phyloP scores from a whole-genome alignment of 2,113 vertebrate genomes.

The Pipra filicauda region DNA sequence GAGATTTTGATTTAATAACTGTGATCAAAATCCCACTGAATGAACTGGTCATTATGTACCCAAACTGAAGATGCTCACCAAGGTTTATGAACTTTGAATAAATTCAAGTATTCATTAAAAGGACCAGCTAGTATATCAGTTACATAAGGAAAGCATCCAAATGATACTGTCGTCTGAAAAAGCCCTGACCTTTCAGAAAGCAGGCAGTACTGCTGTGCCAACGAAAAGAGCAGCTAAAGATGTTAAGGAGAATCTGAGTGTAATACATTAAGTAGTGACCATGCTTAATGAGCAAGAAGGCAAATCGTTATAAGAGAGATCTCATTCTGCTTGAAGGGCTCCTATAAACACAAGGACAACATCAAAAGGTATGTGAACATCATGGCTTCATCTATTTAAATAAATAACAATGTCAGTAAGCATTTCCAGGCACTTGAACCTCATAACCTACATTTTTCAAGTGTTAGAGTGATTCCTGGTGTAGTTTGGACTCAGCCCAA shows the following conservation, averaged over 20 bases:
- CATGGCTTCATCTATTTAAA: not conserved
- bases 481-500: not conserved
- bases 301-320: not conserved
- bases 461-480: not conserved
- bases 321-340: not conserved
- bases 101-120: slow-evolving; percentile 62
- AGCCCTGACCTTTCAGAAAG: slow-evolving; percentile 54
- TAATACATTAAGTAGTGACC: slow-evolving; percentile 30
- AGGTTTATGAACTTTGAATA: slow-evolving; percentile 55
- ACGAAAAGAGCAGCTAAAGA: slow-evolving; percentile 32
- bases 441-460: not conserved
- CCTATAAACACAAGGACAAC: not conserved
- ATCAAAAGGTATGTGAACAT: not conserved
- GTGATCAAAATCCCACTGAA: slow-evolving; percentile 51
- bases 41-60: slow-evolving; percentile 8
- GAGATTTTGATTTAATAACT: slow-evolving; percentile 65
- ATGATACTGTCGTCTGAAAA: slow-evolving; percentile 40
- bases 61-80: slow-evolving; percentile 51
- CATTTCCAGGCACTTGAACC: not conserved
- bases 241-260: not conserved
- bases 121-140: slow-evolving; percentile 6
- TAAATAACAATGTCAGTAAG: not conserved
- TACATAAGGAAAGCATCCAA: slow-evolving; percentile 46
- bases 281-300: slow-evolving; percentile 3
- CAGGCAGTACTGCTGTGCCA: slow-evolving; percentile 28